Base-by-base conservation (phyloP, 2,888 invertebrate genomes). In the Tipula unca region DNA sequence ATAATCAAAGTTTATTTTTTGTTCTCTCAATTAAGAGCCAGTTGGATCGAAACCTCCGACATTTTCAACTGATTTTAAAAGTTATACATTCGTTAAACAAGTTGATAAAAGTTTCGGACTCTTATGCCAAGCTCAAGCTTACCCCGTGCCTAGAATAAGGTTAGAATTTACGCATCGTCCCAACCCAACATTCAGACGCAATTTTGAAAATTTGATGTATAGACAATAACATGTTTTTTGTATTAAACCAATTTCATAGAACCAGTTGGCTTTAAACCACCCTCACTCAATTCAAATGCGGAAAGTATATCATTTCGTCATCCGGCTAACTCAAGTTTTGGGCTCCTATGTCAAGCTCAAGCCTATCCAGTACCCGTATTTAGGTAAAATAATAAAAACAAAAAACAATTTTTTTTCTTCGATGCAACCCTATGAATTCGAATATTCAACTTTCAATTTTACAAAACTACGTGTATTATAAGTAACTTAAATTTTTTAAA, bases 141-240 rank as follows among this genome's bases (percentile, higher is more conserved):
- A 91, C 91, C 96, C 95, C 84, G 93, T 95, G 88, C 95, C 95
- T 88, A 89, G 93, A 86, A 94, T 94, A 92, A 94, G 94, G 94
- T 95, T 92, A 87, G 89, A 89, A 87, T 6, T 84, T 14, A 10
- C 29, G n/a, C 29, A 14, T 13, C 82, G 17, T 2, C n/a, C 48
- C n/a, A 25, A 3, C 25, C 69, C 69, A 69, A 69, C 69, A 69
- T 69, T 69, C 69, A 69, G 10, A 69, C 83, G n/a, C 14, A 1
- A 83, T 83, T 83, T 35, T 83, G 8, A 83, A 2, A 3, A 82
- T 83, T 83, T 82, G n/a, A n/a, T 29, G 14, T 83, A 83, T n/a
- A n/a, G n/a, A n/a, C 1, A n/a, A 32, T 29, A 82, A 82, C 4
- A 83, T 14, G n/a, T n/a, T 35, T n/a, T 29, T 35, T 83, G 8